Base-by-base conservation (phyloP, 2,888 invertebrate species). In the Linnaemya vulpina region DNA sequence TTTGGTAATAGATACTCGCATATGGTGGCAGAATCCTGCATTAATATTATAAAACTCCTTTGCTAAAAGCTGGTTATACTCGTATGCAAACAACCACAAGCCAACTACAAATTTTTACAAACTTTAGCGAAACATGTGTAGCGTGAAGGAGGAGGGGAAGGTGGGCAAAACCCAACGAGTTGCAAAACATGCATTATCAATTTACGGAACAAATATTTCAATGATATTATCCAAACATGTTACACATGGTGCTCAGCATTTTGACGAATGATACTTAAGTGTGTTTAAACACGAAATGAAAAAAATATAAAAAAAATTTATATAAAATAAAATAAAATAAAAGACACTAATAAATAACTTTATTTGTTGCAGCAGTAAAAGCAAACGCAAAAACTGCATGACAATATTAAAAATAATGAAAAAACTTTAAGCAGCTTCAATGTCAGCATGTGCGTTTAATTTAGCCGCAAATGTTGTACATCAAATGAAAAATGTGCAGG, bases 121-220 rank as follows among this genome's bases (percentile, higher is more conserved):
- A 68, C 67, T 51, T 74, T 30, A 49, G 13, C 15, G 46, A 17
- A 67, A 58, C 20, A 65, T 46, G 15, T 11, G 35, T 49, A 58
- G n/a, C n/a, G n/a, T n/a, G n/a, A n/a, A 49, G n/a, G 62, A 51
- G 17, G 22, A 62, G 7, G 30, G 53, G 30, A 5, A 30, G 8
- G 1, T 30, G 60, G 60, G 5, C 15, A 40, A 17, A 68, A 81
- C 17, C 30, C 11, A 40, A 40, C 17, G 17, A 43, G 58, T 22
- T 76, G 25, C 60, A 74, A 38, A 85, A 85, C 81, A 78, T 70
- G 74, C 30, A 77, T 73, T 84, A 84, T 78, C 77, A 74, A 78
- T 82, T 82, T 70, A 13, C 10, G 38, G 35, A 65, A 67, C 70
- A 74, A 70, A 51, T 53, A 74, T 53, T 65, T 46, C 62, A 82